Evolutionary conservation across 2,888 invertebrate genomes (phyloP), one percentile per base, ranked within the genome.

Genomic region (Morinoia aosen): DNA sequence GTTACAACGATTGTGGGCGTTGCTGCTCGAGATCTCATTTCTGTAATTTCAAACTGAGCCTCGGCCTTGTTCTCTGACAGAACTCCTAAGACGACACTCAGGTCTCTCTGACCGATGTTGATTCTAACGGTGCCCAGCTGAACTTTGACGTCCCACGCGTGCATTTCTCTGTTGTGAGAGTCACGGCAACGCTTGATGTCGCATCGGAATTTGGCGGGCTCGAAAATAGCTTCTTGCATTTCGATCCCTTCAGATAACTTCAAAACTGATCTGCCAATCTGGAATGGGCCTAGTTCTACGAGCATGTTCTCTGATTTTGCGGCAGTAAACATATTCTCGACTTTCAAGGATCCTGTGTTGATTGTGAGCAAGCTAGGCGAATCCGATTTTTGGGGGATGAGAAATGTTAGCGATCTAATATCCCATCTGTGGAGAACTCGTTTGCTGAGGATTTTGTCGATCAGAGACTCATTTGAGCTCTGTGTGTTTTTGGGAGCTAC

Each of bases 271-370:
- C 97, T 97, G 95, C 97, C 97, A 48, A 98, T 97, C 56, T 98
- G 98, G 95, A 98, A 97, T 88, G 98, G 98, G 96, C 98, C 98
- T 64, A 98, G 97, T 97, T 98, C 98, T 76, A 98, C 97, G 95
- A 98, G 97, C 96, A 98, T 98, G 97, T 98, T 98, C 97, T 98
- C 98, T 33, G 98, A 98, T 57, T 98, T 97, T 96, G 97, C 97
- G 96, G 98, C 98, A 97, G 98, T 98, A 97, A 98, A 98, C 97
- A 98, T 98, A 97, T 98, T 99, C 97, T 98, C 98, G 57, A 98
- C 98, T 14, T 98, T 98, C n/a, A 98, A 97, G 97, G 98, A 98
- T 95, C 98, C 98, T 98, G 97, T 91, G 97, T 98, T 98, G n/a
- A 98, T 97, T 56, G 98, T 98, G 94, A 98, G 97, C 14, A 98